Percentiles rank a stretch among this genome's conserved stretches.
Conservation (phyloP, 2,797 vertebrate genomes). For the Hybognathus amarus region DNA sequence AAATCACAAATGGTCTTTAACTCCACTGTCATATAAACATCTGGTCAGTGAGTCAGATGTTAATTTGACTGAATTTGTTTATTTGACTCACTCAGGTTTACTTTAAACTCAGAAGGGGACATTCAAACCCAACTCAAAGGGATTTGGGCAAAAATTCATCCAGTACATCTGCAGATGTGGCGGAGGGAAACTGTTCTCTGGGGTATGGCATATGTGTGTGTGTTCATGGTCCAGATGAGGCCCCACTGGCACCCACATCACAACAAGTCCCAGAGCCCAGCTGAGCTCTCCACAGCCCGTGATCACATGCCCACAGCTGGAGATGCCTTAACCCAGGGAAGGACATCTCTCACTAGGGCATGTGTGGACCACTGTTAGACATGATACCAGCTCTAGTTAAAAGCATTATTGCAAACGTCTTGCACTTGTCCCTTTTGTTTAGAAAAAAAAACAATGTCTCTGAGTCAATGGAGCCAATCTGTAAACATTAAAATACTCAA, state of each 20-base stretch:
- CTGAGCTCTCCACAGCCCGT: conserved; percentile 34
- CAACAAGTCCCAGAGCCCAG: conserved; percentile 43
- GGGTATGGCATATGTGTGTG: conserved; percentile 19
- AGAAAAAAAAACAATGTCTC: neutral
- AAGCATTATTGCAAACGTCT: neutral
- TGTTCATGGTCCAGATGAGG: conserved; percentile 36
- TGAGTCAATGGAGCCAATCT: neutral
- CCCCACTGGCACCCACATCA: conserved; percentile 52
- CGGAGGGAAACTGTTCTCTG: conserved; percentile 43
- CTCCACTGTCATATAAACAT: neutral
- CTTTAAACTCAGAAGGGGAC: conserved; percentile 7
- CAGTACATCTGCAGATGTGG: conserved; percentile 51
- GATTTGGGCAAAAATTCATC: conserved; percentile 18
- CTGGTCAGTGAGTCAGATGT: neutral
- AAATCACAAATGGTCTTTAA: neutral
- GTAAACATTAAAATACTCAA: too few relatives aligned
- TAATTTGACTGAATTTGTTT: neutral
- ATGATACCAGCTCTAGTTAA: neutral
- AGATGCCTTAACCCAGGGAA: conserved; percentile 7
- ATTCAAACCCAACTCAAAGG: conserved; percentile 38
- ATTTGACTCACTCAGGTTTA: neutral
- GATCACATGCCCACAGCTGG: conserved; percentile 29
- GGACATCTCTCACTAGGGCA: conserved; percentile 20
- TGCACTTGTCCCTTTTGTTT: neutral
- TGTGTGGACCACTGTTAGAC: conserved; percentile 1